Percentiles rank a stretch among this genome's conserved stretches.
Evolutionary conservation across 2,113 vertebrate genomes (phyloP).

Genomic region (Notothenia rossii): DNA sequence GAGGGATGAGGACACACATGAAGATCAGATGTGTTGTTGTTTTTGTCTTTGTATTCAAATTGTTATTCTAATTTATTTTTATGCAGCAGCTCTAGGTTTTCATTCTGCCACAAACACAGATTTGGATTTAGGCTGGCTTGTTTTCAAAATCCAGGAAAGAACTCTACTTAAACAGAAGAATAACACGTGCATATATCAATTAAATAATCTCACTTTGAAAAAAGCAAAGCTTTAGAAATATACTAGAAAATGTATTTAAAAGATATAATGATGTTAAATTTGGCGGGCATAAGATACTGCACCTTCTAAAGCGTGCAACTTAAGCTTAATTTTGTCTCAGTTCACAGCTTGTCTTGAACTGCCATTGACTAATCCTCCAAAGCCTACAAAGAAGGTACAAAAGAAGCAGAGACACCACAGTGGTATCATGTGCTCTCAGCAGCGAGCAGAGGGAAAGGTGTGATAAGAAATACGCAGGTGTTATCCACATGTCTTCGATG

Average conservation of each 20-base stretch:
- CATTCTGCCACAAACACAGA: background rate
- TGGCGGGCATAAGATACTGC: background rate
- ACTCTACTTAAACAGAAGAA: background rate
- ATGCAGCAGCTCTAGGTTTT: background rate
- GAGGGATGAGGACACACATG: background rate
- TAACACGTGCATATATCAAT: background rate
- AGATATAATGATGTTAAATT: background rate
- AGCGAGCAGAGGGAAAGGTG: slow-evolving; percentile 14
- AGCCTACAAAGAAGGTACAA: slow-evolving; percentile 10
- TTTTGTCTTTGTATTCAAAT: background rate
- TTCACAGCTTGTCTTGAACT: background rate
- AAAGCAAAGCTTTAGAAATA: too few species aligned
- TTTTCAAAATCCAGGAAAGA: background rate
- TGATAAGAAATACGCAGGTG: slow-evolving; percentile 18
- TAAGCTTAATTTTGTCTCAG: background rate
- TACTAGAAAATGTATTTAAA: background rate
- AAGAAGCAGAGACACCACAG: slow-evolving; percentile 2
- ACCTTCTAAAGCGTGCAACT: background rate
- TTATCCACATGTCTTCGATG: slow-evolving; percentile 24
- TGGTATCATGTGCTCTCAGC: background rate
- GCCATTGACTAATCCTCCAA: slow-evolving; percentile 2
- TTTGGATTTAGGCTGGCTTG: background rate
- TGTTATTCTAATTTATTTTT: background rate
- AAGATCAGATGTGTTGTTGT: slow-evolving; percentile 2
- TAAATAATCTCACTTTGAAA: too few species aligned